Conservation (phyloP, 2,113 vertebrate species). For the Calidris pugnax region DNA sequence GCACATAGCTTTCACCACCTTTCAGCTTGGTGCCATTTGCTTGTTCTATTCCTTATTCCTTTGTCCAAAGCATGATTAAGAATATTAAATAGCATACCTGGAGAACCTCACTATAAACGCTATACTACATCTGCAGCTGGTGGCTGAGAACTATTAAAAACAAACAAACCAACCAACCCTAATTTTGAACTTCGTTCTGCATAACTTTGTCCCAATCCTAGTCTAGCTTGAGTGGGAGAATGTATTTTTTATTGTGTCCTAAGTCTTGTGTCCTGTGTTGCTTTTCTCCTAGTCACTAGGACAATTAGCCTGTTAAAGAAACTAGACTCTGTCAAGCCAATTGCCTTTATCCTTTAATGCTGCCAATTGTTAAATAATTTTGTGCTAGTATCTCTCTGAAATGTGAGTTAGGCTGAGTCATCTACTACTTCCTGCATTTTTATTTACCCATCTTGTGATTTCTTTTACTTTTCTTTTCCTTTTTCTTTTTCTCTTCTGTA, state of each 20-base stretch:
- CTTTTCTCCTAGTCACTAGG: background rate
- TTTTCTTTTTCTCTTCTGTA: background rate
- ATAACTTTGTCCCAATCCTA: background rate
- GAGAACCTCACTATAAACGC: background rate
- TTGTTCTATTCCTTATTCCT: background rate
- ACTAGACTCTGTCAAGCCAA: background rate
- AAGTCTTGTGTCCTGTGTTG: background rate
- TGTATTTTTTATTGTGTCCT: background rate
- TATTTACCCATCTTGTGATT: background rate
- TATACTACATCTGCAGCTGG: background rate
- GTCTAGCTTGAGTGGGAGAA: background rate
- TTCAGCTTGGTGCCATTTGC: background rate
- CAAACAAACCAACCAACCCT: background rate
- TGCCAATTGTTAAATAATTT: background rate
- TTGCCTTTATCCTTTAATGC: background rate
- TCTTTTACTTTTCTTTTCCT: background rate
- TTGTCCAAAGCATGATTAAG: background rate
- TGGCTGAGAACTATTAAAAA: background rate
- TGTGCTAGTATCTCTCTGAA: background rate
- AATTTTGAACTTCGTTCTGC: background rate
- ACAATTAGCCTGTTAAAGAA: background rate
- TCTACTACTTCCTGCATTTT: background rate
- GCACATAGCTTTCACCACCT: background rate
- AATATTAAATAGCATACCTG: background rate
- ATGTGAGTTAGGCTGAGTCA: background rate